Evolutionary conservation across 2,113 vertebrate species (phyloP).

Genomic region (Actenoides hombroni): DNA sequence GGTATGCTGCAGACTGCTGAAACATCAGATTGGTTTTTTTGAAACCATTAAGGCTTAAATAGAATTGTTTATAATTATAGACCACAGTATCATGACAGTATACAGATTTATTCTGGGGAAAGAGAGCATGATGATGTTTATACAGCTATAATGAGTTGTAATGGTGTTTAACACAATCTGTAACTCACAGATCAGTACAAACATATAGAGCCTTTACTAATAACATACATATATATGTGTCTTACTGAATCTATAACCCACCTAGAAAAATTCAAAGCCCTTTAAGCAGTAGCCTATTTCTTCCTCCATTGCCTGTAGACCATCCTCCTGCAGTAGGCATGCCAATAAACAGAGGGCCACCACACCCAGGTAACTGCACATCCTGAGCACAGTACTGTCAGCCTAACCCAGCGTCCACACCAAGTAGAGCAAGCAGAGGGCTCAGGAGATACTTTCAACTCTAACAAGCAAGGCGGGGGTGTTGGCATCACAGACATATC

Average conservation of each 20-base stretch:
- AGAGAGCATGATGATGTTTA: neutral
- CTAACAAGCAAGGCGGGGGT: too few relatives aligned
- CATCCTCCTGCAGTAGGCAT: neutral
- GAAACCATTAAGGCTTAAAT: neutral
- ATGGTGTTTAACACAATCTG: neutral
- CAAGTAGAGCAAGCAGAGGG: neutral
- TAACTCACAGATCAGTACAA: neutral
- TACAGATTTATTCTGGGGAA: neutral
- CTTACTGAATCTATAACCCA: neutral
- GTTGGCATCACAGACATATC: neutral
- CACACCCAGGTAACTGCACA: rapidly evolving
- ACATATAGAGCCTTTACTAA: too few relatives aligned
- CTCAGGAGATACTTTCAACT: neutral
- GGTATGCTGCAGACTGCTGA: neutral
- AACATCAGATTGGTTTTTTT: neutral
- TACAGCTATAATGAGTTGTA: neutral
- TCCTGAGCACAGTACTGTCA: neutral
- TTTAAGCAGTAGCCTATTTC: neutral
- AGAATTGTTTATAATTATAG: neutral
- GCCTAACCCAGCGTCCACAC: neutral
- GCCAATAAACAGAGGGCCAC: neutral
- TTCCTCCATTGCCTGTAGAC: neutral
- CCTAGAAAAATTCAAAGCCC: neutral
- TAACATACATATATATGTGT: too few relatives aligned
- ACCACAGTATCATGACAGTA: neutral